A percentile compares a stretch with the other conserved stretches of the same genome.
Conservation (phyloP, 2,113 vertebrate genomes). For the Zosterops pallidus region DNA sequence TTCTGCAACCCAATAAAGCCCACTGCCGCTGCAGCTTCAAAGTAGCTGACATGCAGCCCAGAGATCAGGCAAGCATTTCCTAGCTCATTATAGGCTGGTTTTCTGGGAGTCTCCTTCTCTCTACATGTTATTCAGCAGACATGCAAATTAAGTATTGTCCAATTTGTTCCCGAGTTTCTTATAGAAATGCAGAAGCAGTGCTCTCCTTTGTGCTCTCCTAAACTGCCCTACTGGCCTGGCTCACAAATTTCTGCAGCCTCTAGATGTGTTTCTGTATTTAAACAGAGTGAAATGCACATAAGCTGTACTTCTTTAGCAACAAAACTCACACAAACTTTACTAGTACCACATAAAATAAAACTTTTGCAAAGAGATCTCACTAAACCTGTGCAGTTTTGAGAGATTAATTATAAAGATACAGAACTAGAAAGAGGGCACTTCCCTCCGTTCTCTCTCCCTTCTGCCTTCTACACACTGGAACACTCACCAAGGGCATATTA, state of each 20-base stretch:
- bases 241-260: not conserved
- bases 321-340: not conserved
- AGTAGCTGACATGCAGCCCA: conserved; percentile 14
- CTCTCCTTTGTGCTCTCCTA: not conserved
- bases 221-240: not conserved
- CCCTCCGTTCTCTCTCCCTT: not conserved
- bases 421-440: not conserved
- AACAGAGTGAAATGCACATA: not conserved
- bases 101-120: not conserved
- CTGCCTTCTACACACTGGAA: not conserved
- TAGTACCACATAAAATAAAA: not conserved
- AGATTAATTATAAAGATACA: not conserved
- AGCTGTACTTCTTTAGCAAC: not conserved
- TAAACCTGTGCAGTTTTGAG: not conserved
- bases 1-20: not conserved
- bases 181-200: not conserved
- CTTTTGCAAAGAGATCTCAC: not conserved
- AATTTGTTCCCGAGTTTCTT: not conserved
- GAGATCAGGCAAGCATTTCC: conserved; percentile 24
- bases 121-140: not conserved
- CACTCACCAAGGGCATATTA: not conserved
- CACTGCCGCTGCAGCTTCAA: not conserved
- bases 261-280: not conserved
- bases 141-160: conserved; percentile 44
- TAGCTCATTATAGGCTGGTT: not conserved